phyloP scores from a whole-genome alignment of 2,888 invertebrate species.

The Antitype chi region DNA sequence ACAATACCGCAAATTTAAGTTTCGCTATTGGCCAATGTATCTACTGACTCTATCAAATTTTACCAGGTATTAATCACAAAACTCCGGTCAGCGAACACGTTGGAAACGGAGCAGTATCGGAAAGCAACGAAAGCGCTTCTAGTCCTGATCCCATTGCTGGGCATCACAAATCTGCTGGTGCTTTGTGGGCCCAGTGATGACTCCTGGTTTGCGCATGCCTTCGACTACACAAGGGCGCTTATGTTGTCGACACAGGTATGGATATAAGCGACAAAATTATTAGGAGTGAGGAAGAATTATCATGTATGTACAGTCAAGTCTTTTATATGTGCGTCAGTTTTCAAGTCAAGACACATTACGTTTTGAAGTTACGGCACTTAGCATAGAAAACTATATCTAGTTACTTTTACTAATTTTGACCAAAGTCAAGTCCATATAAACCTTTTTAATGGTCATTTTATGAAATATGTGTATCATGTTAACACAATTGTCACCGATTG shows the following conservation, averaged over 20 bases:
- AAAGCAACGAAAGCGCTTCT: constrained; percentile 97
- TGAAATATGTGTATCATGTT: too few relatives aligned
- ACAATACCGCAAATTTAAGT: not conserved
- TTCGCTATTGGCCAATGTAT: not conserved
- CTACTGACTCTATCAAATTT: not conserved
- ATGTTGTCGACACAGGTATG: constrained; percentile 97
- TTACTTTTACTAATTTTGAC: too few relatives aligned
- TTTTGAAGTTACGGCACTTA: not conserved
- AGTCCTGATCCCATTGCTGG: constrained; percentile 97
- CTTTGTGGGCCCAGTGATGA: constrained; percentile 95
- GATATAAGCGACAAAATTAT: not conserved
- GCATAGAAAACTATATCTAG: too few relatives aligned
- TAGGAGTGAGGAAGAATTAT: not conserved
- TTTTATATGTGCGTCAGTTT: not conserved
- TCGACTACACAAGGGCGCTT: constrained; percentile 95
- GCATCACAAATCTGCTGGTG: constrained; percentile 97
- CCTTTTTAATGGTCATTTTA: not conserved
- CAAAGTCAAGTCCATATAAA: not conserved
- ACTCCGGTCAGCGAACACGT: constrained; percentile 96
- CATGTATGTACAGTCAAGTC: not conserved
- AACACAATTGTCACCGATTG: too few relatives aligned
- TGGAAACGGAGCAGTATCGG: constrained; percentile 97
- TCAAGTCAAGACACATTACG: not conserved
- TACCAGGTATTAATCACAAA: constrained; percentile 97
- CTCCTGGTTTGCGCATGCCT: constrained; percentile 93